Evolutionary conservation across 92 coral and sea anemone species (phyloP).

Genomic region (Porites rus): DNA sequence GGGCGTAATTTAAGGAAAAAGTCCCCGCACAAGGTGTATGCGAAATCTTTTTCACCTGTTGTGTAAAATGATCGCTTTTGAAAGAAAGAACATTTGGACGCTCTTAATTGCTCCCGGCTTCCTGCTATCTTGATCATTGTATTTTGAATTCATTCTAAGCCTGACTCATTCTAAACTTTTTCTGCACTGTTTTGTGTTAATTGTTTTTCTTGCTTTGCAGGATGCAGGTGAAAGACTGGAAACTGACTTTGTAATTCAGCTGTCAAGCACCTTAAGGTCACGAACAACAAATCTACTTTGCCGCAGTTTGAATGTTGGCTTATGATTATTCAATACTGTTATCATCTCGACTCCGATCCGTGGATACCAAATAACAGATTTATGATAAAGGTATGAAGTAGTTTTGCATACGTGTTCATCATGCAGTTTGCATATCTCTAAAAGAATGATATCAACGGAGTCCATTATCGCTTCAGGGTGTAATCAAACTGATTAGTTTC

Average conservation of each 20-base stretch:
- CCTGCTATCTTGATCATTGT: not conserved
- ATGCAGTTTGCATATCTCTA: not conserved
- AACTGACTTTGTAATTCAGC: not conserved
- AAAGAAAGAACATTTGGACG: not conserved
- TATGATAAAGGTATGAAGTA: not conserved
- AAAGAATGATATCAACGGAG: not conserved
- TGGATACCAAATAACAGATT: conserved; percentile 21
- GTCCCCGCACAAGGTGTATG: not conserved
- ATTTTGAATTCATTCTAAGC: not conserved
- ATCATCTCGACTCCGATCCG: not conserved
- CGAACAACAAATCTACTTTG: not conserved
- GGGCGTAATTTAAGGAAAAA: not conserved
- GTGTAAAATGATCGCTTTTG: not conserved
- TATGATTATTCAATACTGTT: not conserved
- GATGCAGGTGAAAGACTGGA: not conserved
- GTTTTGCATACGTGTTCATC: too few relatives aligned
- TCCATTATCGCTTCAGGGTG: conserved; percentile 10
- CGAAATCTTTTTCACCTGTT: not conserved
- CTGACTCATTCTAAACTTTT: not conserved
- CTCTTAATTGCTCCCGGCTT: not conserved
- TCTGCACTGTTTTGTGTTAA: not conserved
- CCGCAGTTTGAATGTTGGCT: not conserved
- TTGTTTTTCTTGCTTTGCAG: not conserved
- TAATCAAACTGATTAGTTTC: conserved; percentile 22
- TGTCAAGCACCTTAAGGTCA: not conserved